A percentile compares a stretch with the other conserved stretches of the same genome.
phyloP scores from a whole-genome alignment of 2,888 invertebrate genomes.

The Hydriomena furcata region DNA sequence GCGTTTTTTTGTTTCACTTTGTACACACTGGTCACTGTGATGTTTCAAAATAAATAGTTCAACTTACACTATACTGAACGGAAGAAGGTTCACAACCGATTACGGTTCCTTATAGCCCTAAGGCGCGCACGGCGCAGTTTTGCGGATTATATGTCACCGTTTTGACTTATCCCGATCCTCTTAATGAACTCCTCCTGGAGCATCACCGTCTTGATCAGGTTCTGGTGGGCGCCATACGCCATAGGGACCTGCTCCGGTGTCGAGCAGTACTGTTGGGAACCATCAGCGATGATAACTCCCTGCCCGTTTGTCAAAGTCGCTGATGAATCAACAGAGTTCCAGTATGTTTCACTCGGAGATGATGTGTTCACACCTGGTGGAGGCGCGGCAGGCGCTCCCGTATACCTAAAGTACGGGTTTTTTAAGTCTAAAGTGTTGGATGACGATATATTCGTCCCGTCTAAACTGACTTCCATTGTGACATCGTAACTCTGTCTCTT shows the following conservation, averaged over 20 bases:
- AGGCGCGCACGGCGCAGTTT: conserved; percentile 79
- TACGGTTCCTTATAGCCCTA: conserved; percentile 77
- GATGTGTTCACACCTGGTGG: conserved; percentile 95
- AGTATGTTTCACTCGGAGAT: conserved; percentile 97
- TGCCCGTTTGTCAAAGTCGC: conserved; percentile 75
- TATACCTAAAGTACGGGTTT: conserved; percentile 99
- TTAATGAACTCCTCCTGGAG: conserved; percentile 81
- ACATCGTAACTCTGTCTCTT: conserved; percentile 99
- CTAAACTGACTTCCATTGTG: conserved; percentile 95
- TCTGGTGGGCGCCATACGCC: conserved; percentile 70
- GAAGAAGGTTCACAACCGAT: conserved; percentile 80
- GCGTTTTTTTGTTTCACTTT: conserved; percentile 55
- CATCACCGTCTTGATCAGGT: conserved; percentile 80
- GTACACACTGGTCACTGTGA: conserved; percentile 67
- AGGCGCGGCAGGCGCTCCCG: conserved; percentile 95
- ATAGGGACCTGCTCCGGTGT: conserved; percentile 67
- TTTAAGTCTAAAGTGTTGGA: conserved; percentile 97
- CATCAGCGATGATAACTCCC: conserved; percentile 70
- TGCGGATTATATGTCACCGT: conserved; percentile 81
- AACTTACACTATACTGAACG: conserved; percentile 77
- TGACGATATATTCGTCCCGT: conserved; percentile 93
- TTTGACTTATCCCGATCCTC: conserved; percentile 80
- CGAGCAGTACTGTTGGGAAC: conserved; percentile 70
- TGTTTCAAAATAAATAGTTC: conserved; percentile 79
- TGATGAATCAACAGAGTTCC: conserved; percentile 93